Conservation (phyloP, 1,140 invertebrate species). For the Cardiocondyla obscurior region DNA sequence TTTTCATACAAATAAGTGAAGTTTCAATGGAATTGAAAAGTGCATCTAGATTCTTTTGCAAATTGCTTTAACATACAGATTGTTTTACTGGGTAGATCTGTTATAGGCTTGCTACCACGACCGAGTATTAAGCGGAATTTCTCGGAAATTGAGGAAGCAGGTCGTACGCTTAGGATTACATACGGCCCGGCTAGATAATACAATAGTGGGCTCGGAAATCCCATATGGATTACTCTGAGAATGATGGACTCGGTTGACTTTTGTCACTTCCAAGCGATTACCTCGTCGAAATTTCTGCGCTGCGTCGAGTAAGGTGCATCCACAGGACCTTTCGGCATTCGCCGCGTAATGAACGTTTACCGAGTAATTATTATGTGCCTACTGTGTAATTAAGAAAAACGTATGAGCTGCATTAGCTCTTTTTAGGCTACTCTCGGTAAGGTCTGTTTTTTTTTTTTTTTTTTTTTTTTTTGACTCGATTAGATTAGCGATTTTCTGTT, state of each 20-base stretch:
- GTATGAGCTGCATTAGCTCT: not conserved
- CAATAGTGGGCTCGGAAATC: slow-evolving; percentile 10
- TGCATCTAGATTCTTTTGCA: not conserved
- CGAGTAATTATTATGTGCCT: slow-evolving; percentile 18
- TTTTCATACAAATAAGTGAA: too few species aligned
- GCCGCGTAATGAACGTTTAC: slow-evolving; percentile 44
- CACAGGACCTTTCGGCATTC: not conserved
- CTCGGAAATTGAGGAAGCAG: not conserved
- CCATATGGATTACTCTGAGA: slow-evolving; percentile 21
- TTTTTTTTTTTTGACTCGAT: not conserved
- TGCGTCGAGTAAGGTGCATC: not conserved
- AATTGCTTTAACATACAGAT: too few species aligned
- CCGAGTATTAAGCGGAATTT: slow-evolving; percentile 2
- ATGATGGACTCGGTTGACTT: slow-evolving; percentile 24
- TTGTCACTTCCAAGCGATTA: slow-evolving; percentile 13
- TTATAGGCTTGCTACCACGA: not conserved
- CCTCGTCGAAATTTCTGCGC: slow-evolving; percentile 22
- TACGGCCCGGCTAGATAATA: not conserved
- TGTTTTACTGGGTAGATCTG: too few species aligned
- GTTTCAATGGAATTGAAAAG: not conserved
- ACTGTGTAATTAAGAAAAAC: slow-evolving; percentile 42
- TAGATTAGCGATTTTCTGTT: slow-evolving; percentile 22
- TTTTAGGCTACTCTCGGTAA: not conserved
- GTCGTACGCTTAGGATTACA: slow-evolving; percentile 7
- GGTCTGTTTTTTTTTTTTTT: too few species aligned